phyloP scores from a whole-genome alignment of 2,797 vertebrate species.

The Sibirionetta formosa region DNA sequence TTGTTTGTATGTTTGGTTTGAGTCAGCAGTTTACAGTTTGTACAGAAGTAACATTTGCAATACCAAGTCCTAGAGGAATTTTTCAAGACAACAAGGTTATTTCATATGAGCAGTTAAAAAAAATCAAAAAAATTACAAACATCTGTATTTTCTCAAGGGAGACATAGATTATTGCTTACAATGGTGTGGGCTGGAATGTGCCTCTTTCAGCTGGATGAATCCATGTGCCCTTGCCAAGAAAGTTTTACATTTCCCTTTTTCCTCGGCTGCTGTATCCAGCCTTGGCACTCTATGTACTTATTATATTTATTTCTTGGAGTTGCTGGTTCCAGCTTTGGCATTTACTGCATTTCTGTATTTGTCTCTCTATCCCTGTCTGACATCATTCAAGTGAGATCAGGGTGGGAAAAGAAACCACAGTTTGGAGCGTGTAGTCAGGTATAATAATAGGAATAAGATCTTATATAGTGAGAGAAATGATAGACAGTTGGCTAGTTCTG shows the following conservation, averaged over 20 bases:
- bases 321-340: conserved; percentile 47
- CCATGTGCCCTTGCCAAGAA: conserved; percentile 61
- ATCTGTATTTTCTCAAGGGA: conserved; percentile 71
- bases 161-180: conserved; percentile 56
- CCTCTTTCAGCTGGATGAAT: conserved; percentile 71
- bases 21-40: conserved; percentile 59
- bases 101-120: conserved; percentile 26
- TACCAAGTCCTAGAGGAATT: conserved; percentile 41
- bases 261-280: conserved; percentile 70
- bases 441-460: conserved; percentile 49
- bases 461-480: conserved; percentile 18
- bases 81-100: conserved; percentile 55
- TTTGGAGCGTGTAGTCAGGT: conserved; percentile 40
- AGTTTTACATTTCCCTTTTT: conserved; percentile 76
- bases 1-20: conserved; percentile 21
- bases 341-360: conserved; percentile 28
- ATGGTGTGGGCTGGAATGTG: conserved; percentile 57
- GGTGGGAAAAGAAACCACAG: conserved; percentile 21
- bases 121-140: conserved; percentile 66
- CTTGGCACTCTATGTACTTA: conserved; percentile 56
- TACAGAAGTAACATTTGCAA: conserved; percentile 69
- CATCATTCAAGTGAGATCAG: conserved; percentile 57
- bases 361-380: conserved; percentile 27
- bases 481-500: background rate
- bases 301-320: conserved; percentile 64